Conservation (phyloP, 2,797 vertebrate genomes). For the Neostethus bicornis region DNA sequence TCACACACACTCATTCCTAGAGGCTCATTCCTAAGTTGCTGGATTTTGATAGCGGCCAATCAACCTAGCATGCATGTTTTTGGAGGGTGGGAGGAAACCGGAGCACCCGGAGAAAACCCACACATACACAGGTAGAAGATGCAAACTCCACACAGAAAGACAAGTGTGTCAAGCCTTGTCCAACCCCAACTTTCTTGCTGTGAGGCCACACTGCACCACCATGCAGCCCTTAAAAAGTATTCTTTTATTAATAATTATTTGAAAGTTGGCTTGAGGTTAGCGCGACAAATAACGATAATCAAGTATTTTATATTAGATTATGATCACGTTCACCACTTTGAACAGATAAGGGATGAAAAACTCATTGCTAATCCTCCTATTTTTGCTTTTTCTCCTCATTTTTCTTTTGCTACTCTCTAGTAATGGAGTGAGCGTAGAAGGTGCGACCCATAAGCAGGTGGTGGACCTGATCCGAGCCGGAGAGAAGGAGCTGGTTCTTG, state of each 20-base stretch:
- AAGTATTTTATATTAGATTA: background rate
- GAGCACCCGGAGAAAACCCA: too few species aligned
- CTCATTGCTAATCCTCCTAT: background rate
- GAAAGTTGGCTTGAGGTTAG: background rate
- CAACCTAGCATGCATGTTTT: too few species aligned
- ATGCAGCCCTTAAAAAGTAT: too few species aligned
- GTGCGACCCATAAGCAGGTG: constrained; percentile 97
- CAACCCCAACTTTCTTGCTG: too few species aligned
- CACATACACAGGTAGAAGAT: too few species aligned
- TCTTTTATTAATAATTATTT: constrained; percentile 12
- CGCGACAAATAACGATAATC: background rate
- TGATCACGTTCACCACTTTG: background rate
- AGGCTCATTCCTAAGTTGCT: too few species aligned
- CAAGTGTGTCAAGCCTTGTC: too few species aligned
- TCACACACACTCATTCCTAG: too few species aligned
- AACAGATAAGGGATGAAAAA: background rate
- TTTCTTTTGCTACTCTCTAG: constrained; percentile 62
- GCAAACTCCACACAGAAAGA: too few species aligned
- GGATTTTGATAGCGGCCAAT: too few species aligned
- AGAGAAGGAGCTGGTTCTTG: constrained; percentile 93
- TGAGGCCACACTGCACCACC: too few species aligned
- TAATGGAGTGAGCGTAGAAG: constrained; percentile 94
- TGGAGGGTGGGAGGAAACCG: too few species aligned
- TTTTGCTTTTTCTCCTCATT: background rate
- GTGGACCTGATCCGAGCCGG: constrained; percentile 97